Percentiles rank a stretch among this genome's conserved stretches.
These are phyloP conservation scores for Origma solitaria DNA, from an alignment of 2,113 vertebrate genomes.

Conservation along the genomic window DNA sequence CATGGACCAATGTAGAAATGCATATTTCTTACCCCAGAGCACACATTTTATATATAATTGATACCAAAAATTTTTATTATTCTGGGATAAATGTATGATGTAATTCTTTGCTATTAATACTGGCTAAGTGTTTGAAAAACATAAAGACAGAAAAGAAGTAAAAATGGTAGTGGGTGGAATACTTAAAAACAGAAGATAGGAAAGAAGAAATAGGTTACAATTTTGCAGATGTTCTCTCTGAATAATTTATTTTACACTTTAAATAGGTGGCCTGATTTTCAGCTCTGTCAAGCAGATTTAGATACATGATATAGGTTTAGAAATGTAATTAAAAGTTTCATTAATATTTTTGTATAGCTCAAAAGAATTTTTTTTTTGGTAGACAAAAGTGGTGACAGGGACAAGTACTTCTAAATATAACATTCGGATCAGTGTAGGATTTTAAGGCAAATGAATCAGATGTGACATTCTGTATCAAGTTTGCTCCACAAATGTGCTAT, in stretches of 20 bases:
- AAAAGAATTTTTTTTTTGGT: not conserved
- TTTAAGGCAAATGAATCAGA: not conserved
- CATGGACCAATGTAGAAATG: not conserved
- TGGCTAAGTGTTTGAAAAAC: not conserved
- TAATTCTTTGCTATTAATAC: not conserved
- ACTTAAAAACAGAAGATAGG: not conserved
- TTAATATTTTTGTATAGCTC: not conserved
- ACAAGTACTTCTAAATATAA: not conserved
- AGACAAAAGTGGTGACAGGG: not conserved
- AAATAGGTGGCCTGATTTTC: not conserved
- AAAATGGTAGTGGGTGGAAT: not conserved
- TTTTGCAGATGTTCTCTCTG: conserved; percentile 3
- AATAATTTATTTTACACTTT: not conserved
- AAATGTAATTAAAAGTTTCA: not conserved
- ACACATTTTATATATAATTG: not conserved
- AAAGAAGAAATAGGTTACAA: not conserved
- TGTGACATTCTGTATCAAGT: not conserved
- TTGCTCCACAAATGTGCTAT: not conserved
- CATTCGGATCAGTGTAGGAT: not conserved
- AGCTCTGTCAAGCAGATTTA: not conserved
- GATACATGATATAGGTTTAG: not conserved
- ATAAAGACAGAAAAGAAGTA: not conserved
- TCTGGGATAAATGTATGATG: not conserved
- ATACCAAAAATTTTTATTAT: not conserved
- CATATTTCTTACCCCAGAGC: not conserved